Percentiles rank a stretch among this genome's conserved stretches.
phyloP scores from a whole-genome alignment of 2,888 invertebrate species.

The Saturnia japonica region DNA sequence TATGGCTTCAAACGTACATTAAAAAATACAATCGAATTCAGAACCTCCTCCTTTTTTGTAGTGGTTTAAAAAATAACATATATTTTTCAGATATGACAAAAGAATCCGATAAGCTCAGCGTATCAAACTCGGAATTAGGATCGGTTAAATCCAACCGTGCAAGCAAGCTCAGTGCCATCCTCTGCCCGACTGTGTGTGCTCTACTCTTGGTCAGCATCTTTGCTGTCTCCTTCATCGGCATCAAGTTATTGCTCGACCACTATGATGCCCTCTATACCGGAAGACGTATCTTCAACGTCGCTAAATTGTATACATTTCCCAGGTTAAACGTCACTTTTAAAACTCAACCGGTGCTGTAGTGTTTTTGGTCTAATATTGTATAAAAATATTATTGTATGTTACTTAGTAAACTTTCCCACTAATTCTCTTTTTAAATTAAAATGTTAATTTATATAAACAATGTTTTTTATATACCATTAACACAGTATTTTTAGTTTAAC shows the following conservation, averaged over 20 bases:
- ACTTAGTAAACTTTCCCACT: conserved; percentile 16
- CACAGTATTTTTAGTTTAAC: too few relatives aligned
- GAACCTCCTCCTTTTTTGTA: too few relatives aligned
- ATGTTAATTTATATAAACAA: too few relatives aligned
- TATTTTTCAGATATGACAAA: conserved; percentile 59
- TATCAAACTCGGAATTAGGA: conserved; percentile 59
- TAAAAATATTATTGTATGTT: conserved; percentile 23
- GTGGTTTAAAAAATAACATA: not conserved
- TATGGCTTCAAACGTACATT: too few relatives aligned
- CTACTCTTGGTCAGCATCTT: conserved; percentile 58
- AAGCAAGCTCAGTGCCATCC: conserved; percentile 58
- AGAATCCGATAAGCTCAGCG: conserved; percentile 43
- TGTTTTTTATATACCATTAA: too few relatives aligned
- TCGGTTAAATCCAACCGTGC: conserved; percentile 44
- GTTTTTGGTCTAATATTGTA: not conserved
- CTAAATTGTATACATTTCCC: conserved; percentile 56
- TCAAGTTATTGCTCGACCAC: conserved; percentile 62
- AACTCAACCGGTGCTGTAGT: conserved; percentile 18
- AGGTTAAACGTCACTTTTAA: conserved; percentile 42
- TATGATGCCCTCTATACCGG: conserved; percentile 56
- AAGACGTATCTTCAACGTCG: conserved; percentile 47
- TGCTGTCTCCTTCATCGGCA: conserved; percentile 56
- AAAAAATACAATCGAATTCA: too few relatives aligned
- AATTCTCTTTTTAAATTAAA: not conserved
- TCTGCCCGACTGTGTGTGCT: conserved; percentile 67